Conservation (phyloP, 2,888 invertebrate species). For the Rotaria magnacalcarata region DNA sequence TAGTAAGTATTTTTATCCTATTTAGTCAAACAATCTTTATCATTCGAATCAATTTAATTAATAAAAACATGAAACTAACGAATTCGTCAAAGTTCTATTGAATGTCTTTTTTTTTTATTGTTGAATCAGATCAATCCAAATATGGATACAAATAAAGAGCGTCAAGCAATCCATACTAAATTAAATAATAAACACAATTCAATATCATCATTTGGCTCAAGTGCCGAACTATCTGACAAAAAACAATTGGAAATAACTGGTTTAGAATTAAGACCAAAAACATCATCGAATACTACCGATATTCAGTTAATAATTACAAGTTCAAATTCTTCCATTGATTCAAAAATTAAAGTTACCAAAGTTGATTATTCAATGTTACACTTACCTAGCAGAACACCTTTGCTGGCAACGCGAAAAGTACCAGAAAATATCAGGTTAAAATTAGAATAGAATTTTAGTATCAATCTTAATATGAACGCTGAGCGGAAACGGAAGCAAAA, state of each 20-base stretch:
- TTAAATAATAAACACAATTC: background rate
- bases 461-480: no score
- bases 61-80: background rate
- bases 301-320: background rate
- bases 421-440: background rate
- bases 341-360: background rate
- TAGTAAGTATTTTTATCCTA: background rate
- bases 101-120: background rate
- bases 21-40: background rate
- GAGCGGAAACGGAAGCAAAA: no score
- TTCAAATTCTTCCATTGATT: background rate
- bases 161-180: background rate
- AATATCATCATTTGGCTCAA: background rate
- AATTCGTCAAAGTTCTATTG: no score
- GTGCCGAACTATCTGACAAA: background rate
- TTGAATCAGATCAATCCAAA: background rate
- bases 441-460: background rate
- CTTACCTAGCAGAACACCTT: background rate
- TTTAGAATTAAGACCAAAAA: background rate
- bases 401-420: background rate
- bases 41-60: background rate
- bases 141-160: background rate
- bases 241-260: background rate
- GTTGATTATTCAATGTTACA: background rate
- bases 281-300: background rate